Conservation (phyloP, 2,888 invertebrate genomes). For the Polietes domitor region DNA sequence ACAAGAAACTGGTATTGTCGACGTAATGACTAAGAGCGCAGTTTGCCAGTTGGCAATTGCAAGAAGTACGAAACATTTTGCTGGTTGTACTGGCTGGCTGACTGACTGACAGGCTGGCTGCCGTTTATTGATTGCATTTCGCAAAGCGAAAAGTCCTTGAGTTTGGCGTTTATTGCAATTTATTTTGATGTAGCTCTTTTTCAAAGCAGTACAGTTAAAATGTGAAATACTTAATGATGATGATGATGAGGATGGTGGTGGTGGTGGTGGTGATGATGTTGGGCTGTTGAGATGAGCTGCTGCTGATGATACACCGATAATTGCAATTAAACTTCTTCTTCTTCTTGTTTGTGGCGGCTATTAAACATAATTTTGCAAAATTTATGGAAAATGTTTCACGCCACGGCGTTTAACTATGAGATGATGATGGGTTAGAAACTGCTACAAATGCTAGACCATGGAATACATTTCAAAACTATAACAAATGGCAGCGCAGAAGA, state of each 20-base stretch:
- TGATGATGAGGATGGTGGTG: neutral
- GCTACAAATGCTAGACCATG: neutral
- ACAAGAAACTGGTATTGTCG: constrained; percentile 7
- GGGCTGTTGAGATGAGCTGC: too few species aligned
- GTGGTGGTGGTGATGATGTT: too few species aligned
- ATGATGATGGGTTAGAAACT: neutral
- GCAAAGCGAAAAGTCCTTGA: constrained; percentile 22
- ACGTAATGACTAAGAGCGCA: neutral
- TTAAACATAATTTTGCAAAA: neutral
- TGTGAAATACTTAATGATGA: neutral
- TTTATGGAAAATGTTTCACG: neutral
- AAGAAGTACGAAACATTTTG: neutral
- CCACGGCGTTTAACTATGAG: constrained; percentile 1
- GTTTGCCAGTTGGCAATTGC: neutral
- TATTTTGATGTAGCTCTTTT: constrained; percentile 15
- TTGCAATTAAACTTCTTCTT: neutral
- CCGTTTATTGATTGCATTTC: neutral
- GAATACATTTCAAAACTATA: neutral
- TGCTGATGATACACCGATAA: neutral
- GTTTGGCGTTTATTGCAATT: constrained; percentile 29
- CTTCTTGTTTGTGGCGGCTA: neutral
- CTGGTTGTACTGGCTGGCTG: too few species aligned
- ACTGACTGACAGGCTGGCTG: neutral
- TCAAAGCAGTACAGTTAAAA: neutral
- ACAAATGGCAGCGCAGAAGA: neutral